phyloP scores from a whole-genome alignment of 2,797 vertebrate genomes.

The Fistularia tabacaria region DNA sequence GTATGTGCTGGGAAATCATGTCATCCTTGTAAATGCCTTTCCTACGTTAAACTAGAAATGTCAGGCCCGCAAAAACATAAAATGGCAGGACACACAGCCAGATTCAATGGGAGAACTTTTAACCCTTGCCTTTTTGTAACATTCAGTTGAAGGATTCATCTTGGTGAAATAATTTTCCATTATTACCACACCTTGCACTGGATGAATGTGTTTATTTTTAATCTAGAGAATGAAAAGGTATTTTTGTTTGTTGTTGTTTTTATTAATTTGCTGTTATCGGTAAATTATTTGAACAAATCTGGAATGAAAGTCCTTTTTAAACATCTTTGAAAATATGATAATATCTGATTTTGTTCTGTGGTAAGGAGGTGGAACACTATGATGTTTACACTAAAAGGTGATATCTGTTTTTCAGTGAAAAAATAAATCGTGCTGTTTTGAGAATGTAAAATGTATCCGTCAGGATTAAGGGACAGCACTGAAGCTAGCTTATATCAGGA shows the following conservation, averaged over 20 bases:
- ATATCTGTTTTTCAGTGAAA: constrained; percentile 23
- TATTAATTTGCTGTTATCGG: constrained; percentile 6
- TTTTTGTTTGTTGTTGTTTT: neutral
- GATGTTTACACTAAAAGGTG: constrained; percentile 52
- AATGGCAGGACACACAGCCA: constrained; percentile 3
- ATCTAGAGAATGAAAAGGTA: constrained; percentile 12
- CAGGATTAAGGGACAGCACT: constrained; percentile 44
- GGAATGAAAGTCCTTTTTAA: constrained; percentile 8
- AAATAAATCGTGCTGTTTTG: constrained; percentile 31
- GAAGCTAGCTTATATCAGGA: constrained; percentile 53
- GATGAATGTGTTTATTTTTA: constrained; percentile 23
- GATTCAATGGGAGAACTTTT: constrained; percentile 6
- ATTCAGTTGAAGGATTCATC: constrained; percentile 24
- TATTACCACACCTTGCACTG: constrained; percentile 31
- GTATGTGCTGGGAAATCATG: constrained; percentile 21
- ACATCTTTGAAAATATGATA: constrained; percentile 5
- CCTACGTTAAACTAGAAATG: constrained; percentile 13
- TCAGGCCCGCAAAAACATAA: constrained; percentile 14
- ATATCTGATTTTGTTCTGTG: constrained; percentile 44
- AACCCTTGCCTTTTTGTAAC: constrained; percentile 27
- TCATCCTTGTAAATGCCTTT: constrained; percentile 20
- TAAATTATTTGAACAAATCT: neutral
- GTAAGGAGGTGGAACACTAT: constrained; percentile 27
- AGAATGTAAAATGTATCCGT: constrained; percentile 76
- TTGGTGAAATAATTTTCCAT: constrained; percentile 11